Evolutionary conservation across 2,797 vertebrate species (phyloP).

Genomic region (Aldrovandia affinis): DNA sequence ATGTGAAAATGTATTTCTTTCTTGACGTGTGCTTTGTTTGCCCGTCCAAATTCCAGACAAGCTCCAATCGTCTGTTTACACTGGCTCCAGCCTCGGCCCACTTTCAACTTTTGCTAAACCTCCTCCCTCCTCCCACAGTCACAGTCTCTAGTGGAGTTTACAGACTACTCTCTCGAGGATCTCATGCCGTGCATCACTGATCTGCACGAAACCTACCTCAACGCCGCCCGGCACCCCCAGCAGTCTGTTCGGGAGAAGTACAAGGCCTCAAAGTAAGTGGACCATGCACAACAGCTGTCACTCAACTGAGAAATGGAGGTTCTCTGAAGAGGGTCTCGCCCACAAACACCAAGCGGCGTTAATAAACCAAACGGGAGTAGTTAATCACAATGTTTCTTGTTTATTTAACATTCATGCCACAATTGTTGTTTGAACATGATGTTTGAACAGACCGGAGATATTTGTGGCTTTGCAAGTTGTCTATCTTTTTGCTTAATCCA

Average conservation of each 20-base stretch:
- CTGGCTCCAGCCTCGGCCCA: not conserved
- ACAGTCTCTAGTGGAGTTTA: constrained; percentile 75
- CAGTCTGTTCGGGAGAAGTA: constrained; percentile 96
- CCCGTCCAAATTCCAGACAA: not conserved
- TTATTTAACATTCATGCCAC: no score
- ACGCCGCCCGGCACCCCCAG: constrained; percentile 86
- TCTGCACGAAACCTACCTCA: constrained; percentile 85
- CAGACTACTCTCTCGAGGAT: constrained; percentile 83
- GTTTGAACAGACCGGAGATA: no score
- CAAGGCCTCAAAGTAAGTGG: constrained; percentile 87
- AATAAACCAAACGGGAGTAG: not conserved
- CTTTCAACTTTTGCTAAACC: not conserved
- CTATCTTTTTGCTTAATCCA: not conserved
- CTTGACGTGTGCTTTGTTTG: not conserved
- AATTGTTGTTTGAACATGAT: no score
- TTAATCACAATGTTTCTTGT: no score
- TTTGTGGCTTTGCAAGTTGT: not conserved
- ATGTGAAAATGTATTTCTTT: no score
- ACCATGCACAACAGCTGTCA: not conserved
- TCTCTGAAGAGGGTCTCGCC: no score
- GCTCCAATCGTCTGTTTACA: not conserved
- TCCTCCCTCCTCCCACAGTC: constrained; percentile 67
- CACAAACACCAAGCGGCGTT: not conserved
- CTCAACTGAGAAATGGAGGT: not conserved
- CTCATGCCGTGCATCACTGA: constrained; percentile 89